A percentile compares a stretch with the other conserved stretches of the same genome.
Evolutionary conservation across 2,888 invertebrate species (phyloP).

Genomic region (Vandiemenella viatica): DNA sequence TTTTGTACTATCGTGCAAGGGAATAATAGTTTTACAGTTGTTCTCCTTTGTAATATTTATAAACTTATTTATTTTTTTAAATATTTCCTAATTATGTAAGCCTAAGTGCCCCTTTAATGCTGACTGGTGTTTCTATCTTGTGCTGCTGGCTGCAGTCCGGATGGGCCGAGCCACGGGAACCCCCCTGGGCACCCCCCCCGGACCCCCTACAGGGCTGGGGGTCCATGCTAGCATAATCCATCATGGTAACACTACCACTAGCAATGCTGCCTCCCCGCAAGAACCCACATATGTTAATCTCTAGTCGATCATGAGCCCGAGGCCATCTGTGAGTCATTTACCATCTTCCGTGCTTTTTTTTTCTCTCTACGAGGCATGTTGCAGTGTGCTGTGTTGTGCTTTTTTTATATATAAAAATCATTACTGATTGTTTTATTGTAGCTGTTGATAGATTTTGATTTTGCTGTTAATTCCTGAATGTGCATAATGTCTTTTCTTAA

Average conservation of each 20-base stretch:
- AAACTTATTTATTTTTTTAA: conserved; percentile 7
- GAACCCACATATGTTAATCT: conserved; percentile 90
- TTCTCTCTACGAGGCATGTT: conserved; percentile 3
- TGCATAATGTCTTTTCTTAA: conserved; percentile 4
- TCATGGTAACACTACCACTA: conserved; percentile 40
- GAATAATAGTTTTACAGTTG: too few relatives aligned
- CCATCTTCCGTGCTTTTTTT: conserved; percentile 2
- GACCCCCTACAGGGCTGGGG: conserved; percentile 31
- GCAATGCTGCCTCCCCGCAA: conserved; percentile 41
- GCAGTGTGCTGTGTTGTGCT: conserved; percentile 5
- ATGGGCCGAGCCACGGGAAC: conserved; percentile 12
- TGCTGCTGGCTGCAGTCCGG: conserved; percentile 18
- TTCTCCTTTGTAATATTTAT: conserved; percentile 8
- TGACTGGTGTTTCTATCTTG: conserved; percentile 25
- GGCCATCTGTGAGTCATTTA: conserved; percentile 12
- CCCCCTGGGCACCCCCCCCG: conserved; percentile 29
- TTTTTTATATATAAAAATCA: neutral
- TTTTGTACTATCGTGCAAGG: neutral
- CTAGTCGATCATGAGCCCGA: conserved; percentile 40
- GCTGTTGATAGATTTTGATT: neutral
- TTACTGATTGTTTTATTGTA: neutral
- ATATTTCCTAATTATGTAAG: conserved; percentile 7
- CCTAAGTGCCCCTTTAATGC: conserved; percentile 29
- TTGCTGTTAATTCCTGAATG: neutral
- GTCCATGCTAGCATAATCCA: conserved; percentile 18